Conservation (phyloP, 2,888 invertebrate species). For the Lissonota sp. region DNA sequence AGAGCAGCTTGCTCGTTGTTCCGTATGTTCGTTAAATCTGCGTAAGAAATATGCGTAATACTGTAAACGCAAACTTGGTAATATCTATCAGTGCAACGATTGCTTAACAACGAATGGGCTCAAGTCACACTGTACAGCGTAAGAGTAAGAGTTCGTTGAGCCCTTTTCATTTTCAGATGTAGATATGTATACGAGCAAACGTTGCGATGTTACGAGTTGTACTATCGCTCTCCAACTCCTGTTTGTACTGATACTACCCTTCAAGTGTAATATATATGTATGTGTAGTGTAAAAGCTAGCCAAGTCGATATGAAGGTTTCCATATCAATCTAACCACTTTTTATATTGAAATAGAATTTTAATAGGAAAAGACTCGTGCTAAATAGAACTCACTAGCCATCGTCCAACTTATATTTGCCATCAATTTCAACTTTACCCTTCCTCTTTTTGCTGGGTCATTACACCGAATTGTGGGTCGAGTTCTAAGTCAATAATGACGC, state of each 20-base stretch:
- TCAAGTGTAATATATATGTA: not conserved
- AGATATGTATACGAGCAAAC: not conserved
- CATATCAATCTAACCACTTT: not conserved
- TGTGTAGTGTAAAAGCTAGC: conserved; percentile 1
- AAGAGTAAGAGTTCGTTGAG: not conserved
- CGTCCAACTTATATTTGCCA: too few species aligned
- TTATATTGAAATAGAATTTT: not conserved
- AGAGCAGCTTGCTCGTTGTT: not conserved
- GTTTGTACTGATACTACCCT: not conserved
- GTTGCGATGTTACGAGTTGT: conserved; percentile 22
- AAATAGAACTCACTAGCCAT: too few species aligned
- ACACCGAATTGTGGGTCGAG: too few species aligned
- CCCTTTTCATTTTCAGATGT: not conserved
- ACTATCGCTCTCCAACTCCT: conserved; percentile 12
- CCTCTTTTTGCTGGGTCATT: too few species aligned
- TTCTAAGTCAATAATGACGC: too few species aligned
- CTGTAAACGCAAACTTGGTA: not conserved
- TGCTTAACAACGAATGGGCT: not conserved
- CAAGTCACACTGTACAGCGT: not conserved
- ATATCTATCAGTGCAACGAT: not conserved
- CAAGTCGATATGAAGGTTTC: not conserved
- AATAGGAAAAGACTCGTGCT: too few species aligned
- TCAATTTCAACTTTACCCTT: too few species aligned
- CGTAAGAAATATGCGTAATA: conserved; percentile 2
- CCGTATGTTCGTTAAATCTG: not conserved